Base-by-base conservation (phyloP, 2,113 vertebrate genomes). In the Anarrhichthys ocellatus region DNA sequence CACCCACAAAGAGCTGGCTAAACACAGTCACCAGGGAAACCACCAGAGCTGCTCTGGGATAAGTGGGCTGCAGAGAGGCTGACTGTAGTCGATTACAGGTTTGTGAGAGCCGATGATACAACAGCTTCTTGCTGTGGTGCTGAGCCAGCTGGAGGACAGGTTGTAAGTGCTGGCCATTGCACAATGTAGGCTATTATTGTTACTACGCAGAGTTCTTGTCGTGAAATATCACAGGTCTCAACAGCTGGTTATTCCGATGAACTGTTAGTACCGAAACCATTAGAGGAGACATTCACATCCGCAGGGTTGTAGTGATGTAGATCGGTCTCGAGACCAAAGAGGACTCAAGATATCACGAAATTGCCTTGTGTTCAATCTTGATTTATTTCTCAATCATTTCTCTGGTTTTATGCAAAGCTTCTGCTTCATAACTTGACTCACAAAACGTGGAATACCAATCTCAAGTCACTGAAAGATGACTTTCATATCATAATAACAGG, bases 111-210 rank as follows among this genome's bases (percentile, higher is more conserved):
- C 44, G 22, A 69, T 81, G 72, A 79, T 44, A 79, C 83, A 63
- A 89, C 69, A 54, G 59, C 69, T 86, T 86, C 90, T 81, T 58
- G 72, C 88, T 84, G 85, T 86, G 75, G 72, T 86, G 91, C 88
- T 89, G 92, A 89, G 50, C 68, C 84, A 86, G 88, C 76, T 83
- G 62, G 66, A 87, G 75, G 72, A 76, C 68, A 78, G 80, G 83
- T 74, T 68, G 29, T 73, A 89, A 90, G 63, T 70, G 63, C 66
- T n/a, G 46, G 65, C 48, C 78, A 20, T 46, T 71, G 85, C 83
- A 87, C 64, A 73, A 54, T 81, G n/a, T 63, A 80, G 71, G 85
- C 89, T 75, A 73, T 88, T 84, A 70, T 71, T 64, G 68, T 88
- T 88, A 83, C 88, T 78, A 82, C 29, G 20, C 7, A 10, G 52